Percentiles rank a stretch among this genome's conserved stretches.
phyloP scores from a whole-genome alignment of 37 sponge, comb jelly and placozoan species.

The Amphimedon queenslandica region DNA sequence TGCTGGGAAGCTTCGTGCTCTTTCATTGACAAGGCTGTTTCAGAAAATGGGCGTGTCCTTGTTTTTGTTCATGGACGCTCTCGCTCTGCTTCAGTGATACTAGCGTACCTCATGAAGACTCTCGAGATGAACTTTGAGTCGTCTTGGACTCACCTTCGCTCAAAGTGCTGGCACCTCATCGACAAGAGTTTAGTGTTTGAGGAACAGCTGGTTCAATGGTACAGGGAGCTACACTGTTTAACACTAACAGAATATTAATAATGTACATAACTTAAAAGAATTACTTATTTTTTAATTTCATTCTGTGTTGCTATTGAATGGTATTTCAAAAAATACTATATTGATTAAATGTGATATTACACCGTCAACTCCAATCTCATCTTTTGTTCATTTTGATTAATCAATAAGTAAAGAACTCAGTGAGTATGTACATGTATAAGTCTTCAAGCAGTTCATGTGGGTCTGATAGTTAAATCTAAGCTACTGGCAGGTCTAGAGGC shows the following conservation, averaged over 20 bases:
- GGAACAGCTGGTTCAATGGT: slow-evolving; percentile 50
- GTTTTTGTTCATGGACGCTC: slow-evolving; percentile 58
- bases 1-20: slow-evolving; percentile 45
- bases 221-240: too few species aligned
- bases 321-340: too few species aligned
- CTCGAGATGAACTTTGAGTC: slow-evolving; percentile 6
- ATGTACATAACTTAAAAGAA: too few species aligned
- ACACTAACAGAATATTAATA: too few species aligned
- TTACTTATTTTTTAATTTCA: too few species aligned
- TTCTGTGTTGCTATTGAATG: too few species aligned
- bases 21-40: slow-evolving; percentile 37
- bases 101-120: slow-evolving; percentile 48
- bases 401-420: too few species aligned
- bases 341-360: too few species aligned
- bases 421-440: too few species aligned
- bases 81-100: slow-evolving; percentile 49
- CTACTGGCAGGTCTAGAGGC: neutral
- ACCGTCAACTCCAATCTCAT: too few species aligned
- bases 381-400: too few species aligned
- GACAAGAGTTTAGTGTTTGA: slow-evolving; percentile 40
- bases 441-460: too few species aligned
- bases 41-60: slow-evolving; percentile 17
- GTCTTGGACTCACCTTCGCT: slow-evolving; percentile 20
- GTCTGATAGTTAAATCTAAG: neutral
- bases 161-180: slow-evolving; percentile 52